Evolutionary conservation across 2,113 vertebrate genomes (phyloP), one percentile per base, ranked within the genome.

Genomic region (Microcebus lehilahytsara): DNA sequence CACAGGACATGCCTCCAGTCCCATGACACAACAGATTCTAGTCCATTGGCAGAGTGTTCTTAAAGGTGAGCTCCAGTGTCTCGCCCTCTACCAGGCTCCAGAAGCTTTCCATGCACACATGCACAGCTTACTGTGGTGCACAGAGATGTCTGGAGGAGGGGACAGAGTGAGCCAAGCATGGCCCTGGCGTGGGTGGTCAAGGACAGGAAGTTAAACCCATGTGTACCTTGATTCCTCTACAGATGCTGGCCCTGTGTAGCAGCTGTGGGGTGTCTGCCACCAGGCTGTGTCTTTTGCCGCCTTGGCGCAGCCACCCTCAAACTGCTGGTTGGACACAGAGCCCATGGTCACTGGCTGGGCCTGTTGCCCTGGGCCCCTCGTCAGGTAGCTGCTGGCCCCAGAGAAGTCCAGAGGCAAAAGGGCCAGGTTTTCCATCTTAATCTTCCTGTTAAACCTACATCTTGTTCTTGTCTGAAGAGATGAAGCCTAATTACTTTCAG

Each of bases 161-260:
- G 53, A 17, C 53, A 56, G 53, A 16, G 14, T 17, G 53, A 56
- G 53, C 99, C 99, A 80, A 99, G 98, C 17, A 98, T 96, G 0
- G 97, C 97, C 62, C 99, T 99, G 22, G 99, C 98, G 79, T 98
- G 98, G 97, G 88, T 96, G 94, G 98, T 99, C 99, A 99, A 99
- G 97, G 99, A 99, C 96, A 99, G 98, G 98, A 99, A 99, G 11
- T 99, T 99, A 96, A 99, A 99, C 58, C 99, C 99, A 99, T 99
- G 94, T 99, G 98, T 85, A 99, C 98, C 27, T 99, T 99, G 98
- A 99, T 99, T 99, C 99, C 99, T 60, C 99, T 99, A 92, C 99
- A 99, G 97, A 99, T 97, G 34, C 99, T 99, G 49, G 98, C 98
- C 46, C 99, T 99, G 34, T 96, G 98, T 89, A 99, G 98, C 0